Percentiles rank a stretch among this genome's conserved stretches.
Conservation (phyloP, 2,888 invertebrate genomes). For the Uloborus plumipes region DNA sequence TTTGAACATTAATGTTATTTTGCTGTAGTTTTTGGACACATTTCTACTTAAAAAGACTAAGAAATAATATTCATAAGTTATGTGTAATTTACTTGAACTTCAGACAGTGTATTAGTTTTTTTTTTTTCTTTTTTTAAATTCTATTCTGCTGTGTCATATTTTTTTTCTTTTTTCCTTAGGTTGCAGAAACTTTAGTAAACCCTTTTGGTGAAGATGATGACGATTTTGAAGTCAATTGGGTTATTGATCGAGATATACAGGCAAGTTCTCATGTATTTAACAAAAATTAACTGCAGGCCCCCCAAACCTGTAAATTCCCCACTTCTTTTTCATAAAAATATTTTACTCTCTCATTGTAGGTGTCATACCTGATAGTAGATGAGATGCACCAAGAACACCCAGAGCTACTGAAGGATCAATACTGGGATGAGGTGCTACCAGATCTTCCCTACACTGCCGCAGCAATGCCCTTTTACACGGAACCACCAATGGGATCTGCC, state of each 20-base stretch:
- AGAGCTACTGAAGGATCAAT: conserved; percentile 83
- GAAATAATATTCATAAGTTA: no score
- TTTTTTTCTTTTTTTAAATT: no score
- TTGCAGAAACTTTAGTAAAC: conserved; percentile 77
- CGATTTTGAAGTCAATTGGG: conserved; percentile 77
- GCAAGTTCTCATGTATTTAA: conserved; percentile 68
- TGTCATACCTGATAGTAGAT: conserved; percentile 76
- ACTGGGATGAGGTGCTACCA: conserved; percentile 86
- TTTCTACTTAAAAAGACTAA: no score
- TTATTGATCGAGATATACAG: conserved; percentile 77
- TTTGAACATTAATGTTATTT: no score
- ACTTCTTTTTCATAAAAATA: no score
- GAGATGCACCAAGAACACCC: conserved; percentile 74
- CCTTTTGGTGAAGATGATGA: conserved; percentile 79
- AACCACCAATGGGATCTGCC: conserved; percentile 85
- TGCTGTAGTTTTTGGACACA: no score
- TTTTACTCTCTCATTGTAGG: conserved; percentile 69
- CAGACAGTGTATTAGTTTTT: no score
- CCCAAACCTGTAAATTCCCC: no score
- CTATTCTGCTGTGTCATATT: no score
- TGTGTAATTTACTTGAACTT: no score
- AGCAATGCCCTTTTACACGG: conserved; percentile 84
- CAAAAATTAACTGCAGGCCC: no score
- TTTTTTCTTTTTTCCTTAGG: conserved; percentile 68
- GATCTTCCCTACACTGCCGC: conserved; percentile 90